phyloP scores from a whole-genome alignment of 2,888 invertebrate species.

The Parascotia fuliginaria region DNA sequence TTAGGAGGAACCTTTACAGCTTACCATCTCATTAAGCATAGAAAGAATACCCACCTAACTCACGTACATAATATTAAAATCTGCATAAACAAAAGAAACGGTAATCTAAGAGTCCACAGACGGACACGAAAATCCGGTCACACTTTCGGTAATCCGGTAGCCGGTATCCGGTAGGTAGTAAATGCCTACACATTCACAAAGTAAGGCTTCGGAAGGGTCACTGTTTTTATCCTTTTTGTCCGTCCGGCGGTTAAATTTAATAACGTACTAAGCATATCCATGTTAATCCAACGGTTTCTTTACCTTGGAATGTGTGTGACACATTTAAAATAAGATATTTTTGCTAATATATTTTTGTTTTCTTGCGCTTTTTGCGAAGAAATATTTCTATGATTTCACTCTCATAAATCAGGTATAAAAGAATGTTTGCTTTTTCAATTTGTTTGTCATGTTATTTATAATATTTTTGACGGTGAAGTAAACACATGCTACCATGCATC shows the following conservation, averaged over 20 bases:
- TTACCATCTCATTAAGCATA: no score
- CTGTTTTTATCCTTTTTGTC: conserved; percentile 19
- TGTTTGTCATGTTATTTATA: no score
- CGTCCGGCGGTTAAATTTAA: conserved; percentile 12
- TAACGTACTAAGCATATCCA: conserved; percentile 31
- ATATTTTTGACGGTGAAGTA: no score
- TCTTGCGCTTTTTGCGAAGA: no score
- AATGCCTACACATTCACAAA: conserved; percentile 31
- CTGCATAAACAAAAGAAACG: conserved; percentile 29
- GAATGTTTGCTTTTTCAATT: no score
- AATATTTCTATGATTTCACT: conserved; percentile 9
- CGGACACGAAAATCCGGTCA: conserved; percentile 37
- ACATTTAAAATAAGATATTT: conserved; percentile 23
- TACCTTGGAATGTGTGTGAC: neutral
- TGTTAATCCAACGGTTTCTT: conserved; percentile 22
- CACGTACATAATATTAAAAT: neutral
- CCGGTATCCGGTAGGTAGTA: no score
- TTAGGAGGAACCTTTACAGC: no score
- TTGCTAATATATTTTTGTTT: conserved; percentile 21
- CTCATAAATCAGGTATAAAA: no score
- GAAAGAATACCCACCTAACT: neutral
- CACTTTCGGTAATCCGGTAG: conserved; percentile 35
- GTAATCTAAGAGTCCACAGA: conserved; percentile 19
- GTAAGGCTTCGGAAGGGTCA: conserved; percentile 33
- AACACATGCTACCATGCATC: no score